phyloP scores from a whole-genome alignment of 2,888 invertebrate species.

The Polydrusus cervinus region DNA sequence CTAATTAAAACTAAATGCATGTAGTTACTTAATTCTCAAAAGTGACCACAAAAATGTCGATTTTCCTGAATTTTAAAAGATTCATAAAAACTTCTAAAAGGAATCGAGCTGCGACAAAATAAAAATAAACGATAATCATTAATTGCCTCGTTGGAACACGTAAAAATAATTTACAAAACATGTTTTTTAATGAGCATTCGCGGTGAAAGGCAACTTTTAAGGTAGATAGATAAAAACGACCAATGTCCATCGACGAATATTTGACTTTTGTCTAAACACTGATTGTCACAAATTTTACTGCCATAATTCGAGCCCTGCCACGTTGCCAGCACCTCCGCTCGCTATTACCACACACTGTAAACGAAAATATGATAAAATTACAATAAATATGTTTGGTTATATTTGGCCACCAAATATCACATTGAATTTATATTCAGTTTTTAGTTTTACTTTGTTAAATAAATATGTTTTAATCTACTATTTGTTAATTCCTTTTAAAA shows the following conservation, averaged over 20 bases:
- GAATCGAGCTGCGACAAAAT: slow-evolving; percentile 29
- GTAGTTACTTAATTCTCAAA: background rate
- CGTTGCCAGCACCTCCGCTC: too few species aligned
- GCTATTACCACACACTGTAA: too few species aligned
- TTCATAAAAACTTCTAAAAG: slow-evolving; percentile 1
- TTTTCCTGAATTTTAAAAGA: background rate
- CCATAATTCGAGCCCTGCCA: too few species aligned
- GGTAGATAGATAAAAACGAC: slow-evolving; percentile 47
- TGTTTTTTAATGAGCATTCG: slow-evolving; percentile 52
- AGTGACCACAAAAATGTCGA: background rate
- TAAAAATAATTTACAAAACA: slow-evolving; percentile 55
- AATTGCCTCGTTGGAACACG: slow-evolving; percentile 52
- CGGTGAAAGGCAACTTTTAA: slow-evolving; percentile 50
- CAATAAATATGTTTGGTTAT: too few species aligned
- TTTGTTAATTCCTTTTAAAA: too few species aligned
- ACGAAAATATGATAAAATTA: too few species aligned
- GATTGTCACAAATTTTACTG: too few species aligned
- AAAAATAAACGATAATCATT: slow-evolving; percentile 50
- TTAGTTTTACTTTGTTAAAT: too few species aligned
- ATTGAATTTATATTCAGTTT: too few species aligned
- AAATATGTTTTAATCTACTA: too few species aligned
- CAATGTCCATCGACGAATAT: slow-evolving; percentile 49
- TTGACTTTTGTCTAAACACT: background rate
- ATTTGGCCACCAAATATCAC: too few species aligned
- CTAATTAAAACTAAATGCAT: background rate